Conservation (phyloP, 1,140 invertebrate genomes). For the Ips nitidus region DNA sequence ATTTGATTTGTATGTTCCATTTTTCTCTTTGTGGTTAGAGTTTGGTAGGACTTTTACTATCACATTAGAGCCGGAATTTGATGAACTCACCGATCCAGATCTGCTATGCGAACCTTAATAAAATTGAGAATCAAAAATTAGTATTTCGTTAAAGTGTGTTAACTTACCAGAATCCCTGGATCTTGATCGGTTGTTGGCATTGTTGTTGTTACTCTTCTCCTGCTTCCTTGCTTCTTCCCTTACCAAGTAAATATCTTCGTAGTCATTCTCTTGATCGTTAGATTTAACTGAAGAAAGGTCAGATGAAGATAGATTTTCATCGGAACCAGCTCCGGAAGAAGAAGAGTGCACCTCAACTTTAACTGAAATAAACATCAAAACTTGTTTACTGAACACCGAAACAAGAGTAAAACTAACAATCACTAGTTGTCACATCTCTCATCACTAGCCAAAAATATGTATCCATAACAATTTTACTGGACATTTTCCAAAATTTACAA, state of each 20-base stretch:
- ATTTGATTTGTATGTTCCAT: slow-evolving; percentile 41
- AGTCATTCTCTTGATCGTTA: slow-evolving; percentile 66
- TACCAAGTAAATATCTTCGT: slow-evolving; percentile 73
- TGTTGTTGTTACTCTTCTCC: slow-evolving; percentile 29
- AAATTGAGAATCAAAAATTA: not conserved
- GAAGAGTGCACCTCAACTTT: slow-evolving; percentile 68
- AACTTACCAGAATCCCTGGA: slow-evolving; percentile 62
- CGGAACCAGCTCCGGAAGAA: slow-evolving; percentile 60
- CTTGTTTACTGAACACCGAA: not conserved
- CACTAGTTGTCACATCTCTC: slow-evolving; percentile 4
- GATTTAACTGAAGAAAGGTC: slow-evolving; percentile 55
- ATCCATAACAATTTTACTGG: slow-evolving; percentile 1
- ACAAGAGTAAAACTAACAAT: slow-evolving; percentile 1
- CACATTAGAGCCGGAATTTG: slow-evolving; percentile 51
- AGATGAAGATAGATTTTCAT: slow-evolving; percentile 61
- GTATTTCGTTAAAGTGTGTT: not conserved
- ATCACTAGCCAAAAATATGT: slow-evolving; percentile 10
- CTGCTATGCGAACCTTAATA: slow-evolving; percentile 64
- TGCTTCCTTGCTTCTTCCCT: slow-evolving; percentile 56
- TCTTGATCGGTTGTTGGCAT: slow-evolving; percentile 52
- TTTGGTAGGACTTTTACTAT: slow-evolving; percentile 46
- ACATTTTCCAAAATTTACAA: not conserved
- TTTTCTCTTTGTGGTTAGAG: slow-evolving; percentile 29
- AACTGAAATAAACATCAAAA: slow-evolving; percentile 52
- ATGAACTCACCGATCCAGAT: slow-evolving; percentile 61